Conservation (phyloP, 2,113 vertebrate genomes). For the Thunnus thynnus region DNA sequence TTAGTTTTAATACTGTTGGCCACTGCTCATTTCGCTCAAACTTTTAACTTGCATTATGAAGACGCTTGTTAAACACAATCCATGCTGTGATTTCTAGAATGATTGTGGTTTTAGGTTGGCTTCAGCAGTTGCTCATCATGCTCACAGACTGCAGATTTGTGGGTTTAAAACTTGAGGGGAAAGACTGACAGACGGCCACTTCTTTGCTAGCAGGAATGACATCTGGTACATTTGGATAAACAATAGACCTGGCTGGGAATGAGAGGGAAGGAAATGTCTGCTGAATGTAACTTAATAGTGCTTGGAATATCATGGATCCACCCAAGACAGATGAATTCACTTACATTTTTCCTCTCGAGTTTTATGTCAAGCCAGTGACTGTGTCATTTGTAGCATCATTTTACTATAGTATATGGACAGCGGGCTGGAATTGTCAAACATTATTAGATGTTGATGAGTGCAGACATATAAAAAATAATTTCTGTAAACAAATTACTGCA, state of each 20-base stretch:
- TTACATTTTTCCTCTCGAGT: not conserved
- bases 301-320: not conserved
- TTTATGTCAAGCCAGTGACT: too few species aligned
- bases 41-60: slow-evolving; percentile 24
- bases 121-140: not conserved
- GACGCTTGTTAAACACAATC: slow-evolving; percentile 19
- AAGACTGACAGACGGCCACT: not conserved
- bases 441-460: not conserved
- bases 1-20: slow-evolving; percentile 44
- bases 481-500: slow-evolving; percentile 12
- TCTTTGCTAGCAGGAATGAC: slow-evolving; percentile 1
- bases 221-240: slow-evolving; percentile 38
- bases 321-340: not conserved
- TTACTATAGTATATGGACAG: not conserved
- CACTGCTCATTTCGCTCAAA: slow-evolving; percentile 54
- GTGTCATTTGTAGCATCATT: not conserved
- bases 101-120: slow-evolving; percentile 3
- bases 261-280: slow-evolving; percentile 18
- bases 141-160: slow-evolving; percentile 13
- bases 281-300: not conserved
- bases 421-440: not conserved
- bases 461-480: not conserved
- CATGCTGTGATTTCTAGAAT: not conserved
- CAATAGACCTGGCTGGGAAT: slow-evolving; percentile 24
- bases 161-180: slow-evolving; percentile 12